A percentile compares a stretch with the other conserved stretches of the same genome.
Evolutionary conservation across 1,140 invertebrate genomes (phyloP).

Genomic region (Trissolcus basalis): DNA sequence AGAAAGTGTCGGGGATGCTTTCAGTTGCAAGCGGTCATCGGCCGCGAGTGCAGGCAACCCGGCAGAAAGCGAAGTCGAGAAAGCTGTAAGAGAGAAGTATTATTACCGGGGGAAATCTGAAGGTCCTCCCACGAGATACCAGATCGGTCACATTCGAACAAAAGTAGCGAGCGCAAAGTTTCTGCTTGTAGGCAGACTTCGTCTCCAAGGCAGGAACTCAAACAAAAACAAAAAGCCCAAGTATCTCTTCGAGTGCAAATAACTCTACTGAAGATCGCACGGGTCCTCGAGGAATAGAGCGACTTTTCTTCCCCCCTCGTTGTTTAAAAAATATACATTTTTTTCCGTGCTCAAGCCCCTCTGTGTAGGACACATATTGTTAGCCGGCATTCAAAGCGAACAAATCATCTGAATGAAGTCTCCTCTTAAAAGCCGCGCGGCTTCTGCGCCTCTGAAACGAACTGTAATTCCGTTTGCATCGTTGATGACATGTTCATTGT

Average conservation of each 20-base stretch:
- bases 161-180: slow-evolving; percentile 68
- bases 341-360: background rate
- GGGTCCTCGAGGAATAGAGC: slow-evolving; percentile 39
- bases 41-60: slow-evolving; percentile 53
- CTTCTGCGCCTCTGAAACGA: slow-evolving; percentile 3
- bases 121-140: slow-evolving; percentile 67
- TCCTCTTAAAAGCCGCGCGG: background rate
- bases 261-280: slow-evolving; percentile 52
- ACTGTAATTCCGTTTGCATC: slow-evolving; percentile 24
- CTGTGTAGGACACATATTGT: slow-evolving; percentile 15
- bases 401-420: slow-evolving; percentile 14
- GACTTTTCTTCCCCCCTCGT: slow-evolving; percentile 12
- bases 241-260: slow-evolving; percentile 53
- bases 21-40: slow-evolving; percentile 66
- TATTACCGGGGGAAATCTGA: slow-evolving; percentile 76
- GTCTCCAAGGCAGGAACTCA: slow-evolving; percentile 33
- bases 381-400: slow-evolving; percentile 10
- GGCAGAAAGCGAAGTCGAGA: slow-evolving; percentile 44
- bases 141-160: slow-evolving; percentile 74
- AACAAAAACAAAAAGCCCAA: slow-evolving; percentile 58
- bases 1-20: slow-evolving; percentile 60
- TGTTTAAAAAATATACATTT: too few species aligned
- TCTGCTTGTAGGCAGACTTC: slow-evolving; percentile 54
- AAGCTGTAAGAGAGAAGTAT: slow-evolving; percentile 73
- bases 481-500: slow-evolving; percentile 21